Base-by-base conservation (phyloP, 2,113 vertebrate species). In the Carassius carassius region DNA sequence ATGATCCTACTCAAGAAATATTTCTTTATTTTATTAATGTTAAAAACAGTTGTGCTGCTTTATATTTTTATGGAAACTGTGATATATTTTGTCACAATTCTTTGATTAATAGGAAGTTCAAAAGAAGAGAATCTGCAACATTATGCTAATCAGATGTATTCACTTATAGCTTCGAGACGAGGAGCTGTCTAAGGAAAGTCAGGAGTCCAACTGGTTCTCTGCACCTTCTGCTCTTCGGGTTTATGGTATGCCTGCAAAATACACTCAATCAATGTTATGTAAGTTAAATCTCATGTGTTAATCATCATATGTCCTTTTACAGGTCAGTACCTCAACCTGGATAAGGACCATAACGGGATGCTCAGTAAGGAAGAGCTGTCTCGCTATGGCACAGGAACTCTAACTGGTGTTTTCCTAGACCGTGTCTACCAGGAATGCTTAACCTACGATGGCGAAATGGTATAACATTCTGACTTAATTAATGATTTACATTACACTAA, bases 181-280 rank as follows among this genome's bases (percentile, higher is more conserved):
- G 91, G 98, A 99, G 89, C 92, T 99, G 88, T 99, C 98, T 77
- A 99, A 99, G 90, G 98, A 99, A 93, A 99, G 97, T 94, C 98
- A 99, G 93, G 98, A 99, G 93, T 97, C 97, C 82, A 99, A 99
- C 63, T 99, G 98, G 97, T 99, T 99, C 94, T 99, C 98, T 65
- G 98, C 98, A 84, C 98, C 98, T 32, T 99, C 98, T 29, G 98
- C 98, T 63, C 93, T 99, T 19, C 90, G 97, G 80, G 97, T 99
- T 83, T 99, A 99, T 87, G 97, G 98, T 99, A 95, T 89, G 94
- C 56, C 44, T 54, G 44, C 44, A 10, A 69, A 67, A 69, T 10
- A 8, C 14, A 35, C 29, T 35, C 35, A 19, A 69, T 35, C 65
- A 69, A 2, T 35, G 16, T 69, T 35, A 69, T 69, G 17, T 32